Percentiles rank a stretch among this genome's conserved stretches.
Conservation (phyloP, 2,888 invertebrate species). For the Synergus umbraculus region DNA sequence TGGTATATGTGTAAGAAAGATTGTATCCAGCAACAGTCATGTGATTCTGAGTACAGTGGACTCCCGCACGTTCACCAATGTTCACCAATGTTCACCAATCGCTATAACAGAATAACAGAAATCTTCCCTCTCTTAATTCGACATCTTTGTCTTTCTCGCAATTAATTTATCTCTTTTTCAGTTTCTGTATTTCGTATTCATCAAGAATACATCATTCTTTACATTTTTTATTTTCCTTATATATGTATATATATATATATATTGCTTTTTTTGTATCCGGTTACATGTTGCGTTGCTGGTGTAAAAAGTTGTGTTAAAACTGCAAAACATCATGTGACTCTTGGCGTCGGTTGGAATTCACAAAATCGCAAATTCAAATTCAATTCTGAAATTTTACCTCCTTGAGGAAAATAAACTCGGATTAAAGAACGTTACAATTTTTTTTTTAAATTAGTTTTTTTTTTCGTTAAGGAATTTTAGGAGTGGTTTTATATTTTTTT, state of each 20-base stretch:
- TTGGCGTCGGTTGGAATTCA: not conserved
- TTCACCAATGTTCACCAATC: constrained; percentile 11
- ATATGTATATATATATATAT: not conserved
- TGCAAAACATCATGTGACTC: constrained; percentile 32
- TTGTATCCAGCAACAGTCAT: constrained; percentile 22
- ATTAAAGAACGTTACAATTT: too few species aligned
- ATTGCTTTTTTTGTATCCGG: constrained; percentile 16
- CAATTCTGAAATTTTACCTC: not conserved
- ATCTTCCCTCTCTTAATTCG: constrained; percentile 22
- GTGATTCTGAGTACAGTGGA: constrained; percentile 31
- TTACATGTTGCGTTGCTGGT: not conserved
- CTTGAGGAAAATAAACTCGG: too few species aligned
- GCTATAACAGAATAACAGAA: not conserved
- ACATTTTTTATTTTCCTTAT: constrained; percentile 1
- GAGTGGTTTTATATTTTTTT: too few species aligned
- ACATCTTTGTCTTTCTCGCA: not conserved
- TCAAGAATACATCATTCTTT: constrained; percentile 14
- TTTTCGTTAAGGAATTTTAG: too few species aligned
- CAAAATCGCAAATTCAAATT: not conserved
- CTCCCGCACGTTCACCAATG: not conserved
- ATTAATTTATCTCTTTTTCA: not conserved
- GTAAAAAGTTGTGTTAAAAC: not conserved
- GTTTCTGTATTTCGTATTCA: not conserved
- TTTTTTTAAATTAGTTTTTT: too few species aligned
- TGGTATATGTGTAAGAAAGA: constrained; percentile 1